Evolutionary conservation across 2,797 vertebrate genomes (phyloP), one percentile per base, ranked within the genome.

Genomic region (Trachurus trachurus): DNA sequence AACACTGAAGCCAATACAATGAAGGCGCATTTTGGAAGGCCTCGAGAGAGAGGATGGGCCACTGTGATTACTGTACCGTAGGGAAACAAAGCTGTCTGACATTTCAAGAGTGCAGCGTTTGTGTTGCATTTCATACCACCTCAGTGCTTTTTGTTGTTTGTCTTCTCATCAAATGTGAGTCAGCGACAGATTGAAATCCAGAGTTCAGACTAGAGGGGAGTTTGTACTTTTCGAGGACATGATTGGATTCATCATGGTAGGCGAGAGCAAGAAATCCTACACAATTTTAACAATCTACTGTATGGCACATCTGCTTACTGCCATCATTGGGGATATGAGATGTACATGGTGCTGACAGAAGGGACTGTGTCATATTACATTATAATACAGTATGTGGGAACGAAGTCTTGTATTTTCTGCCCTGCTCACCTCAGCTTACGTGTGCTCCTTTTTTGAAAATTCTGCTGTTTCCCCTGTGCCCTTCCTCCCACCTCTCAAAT

Each of bases 41-140:
- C 71, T 69, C 68, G 26, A 26, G 16, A 40, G 59, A 86, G 68
- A 50, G 68, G 26, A 74, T 59, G 39, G 54, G 69, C 71, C 71
- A 52, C 76, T 73, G 66, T 72, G 70, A 81, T 65, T 56, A 66
- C 61, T 65, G 26, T 67, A 44, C 74, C 62, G 61, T 47, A n/a
- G 62, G 61, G 71, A 87, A 82, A 86, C 74, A 76, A 74, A 74
- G 70, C 75, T 45, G 74, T 78, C 47, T 84, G 86, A 78, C 82
- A 85, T 87, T 81, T 87, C 10, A 47, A 70, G 57, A 75, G 83
- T 74, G 77, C 80, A 81, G 81, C 76, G 77, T 91, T 88, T 91
- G 76, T 82, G 81, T 81, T 81, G 66, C 71, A 31, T 89, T 85
- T 87, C 49, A 70, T 66, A 66, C 62, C n/a, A 68, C 53, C 47